phyloP scores from a whole-genome alignment of 1,140 invertebrate species.

The Spodoptera frugiperda region DNA sequence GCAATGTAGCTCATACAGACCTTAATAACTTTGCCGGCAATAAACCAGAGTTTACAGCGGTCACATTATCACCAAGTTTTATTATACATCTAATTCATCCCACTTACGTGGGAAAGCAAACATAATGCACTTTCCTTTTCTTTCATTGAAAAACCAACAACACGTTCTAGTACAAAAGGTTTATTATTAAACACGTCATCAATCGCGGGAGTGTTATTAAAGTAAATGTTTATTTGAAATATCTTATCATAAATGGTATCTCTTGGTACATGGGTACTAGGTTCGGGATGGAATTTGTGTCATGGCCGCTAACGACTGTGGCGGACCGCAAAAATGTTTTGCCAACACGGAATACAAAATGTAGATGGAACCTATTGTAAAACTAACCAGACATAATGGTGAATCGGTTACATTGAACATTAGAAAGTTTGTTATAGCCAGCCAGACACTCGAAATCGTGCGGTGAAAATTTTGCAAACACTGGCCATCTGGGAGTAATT shows the following conservation, averaged over 20 bases:
- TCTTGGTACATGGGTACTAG: slow-evolving; percentile 4
- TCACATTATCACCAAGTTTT: slow-evolving; percentile 31
- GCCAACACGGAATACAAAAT: slow-evolving; percentile 16
- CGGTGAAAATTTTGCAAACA: slow-evolving; percentile 10
- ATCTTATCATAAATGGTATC: slow-evolving; percentile 19
- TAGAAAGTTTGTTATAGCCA: slow-evolving; percentile 16
- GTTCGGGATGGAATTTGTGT: slow-evolving; percentile 29
- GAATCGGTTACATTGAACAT: slow-evolving; percentile 2
- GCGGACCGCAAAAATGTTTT: slow-evolving; percentile 31
- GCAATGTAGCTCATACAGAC: not conserved
- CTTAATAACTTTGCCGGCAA: not conserved
- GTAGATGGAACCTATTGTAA: slow-evolving; percentile 12
- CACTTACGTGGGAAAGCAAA: slow-evolving; percentile 25
- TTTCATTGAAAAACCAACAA: slow-evolving; percentile 8
- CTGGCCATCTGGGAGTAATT: not conserved
- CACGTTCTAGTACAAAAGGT: slow-evolving; percentile 9
- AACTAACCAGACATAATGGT: not conserved
- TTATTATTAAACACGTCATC: not conserved
- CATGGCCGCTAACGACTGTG: slow-evolving; percentile 19
- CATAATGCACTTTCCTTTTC: slow-evolving; percentile 32
- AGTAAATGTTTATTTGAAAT: slow-evolving; percentile 13
- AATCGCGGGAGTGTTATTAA: slow-evolving; percentile 7
- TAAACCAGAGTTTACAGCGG: slow-evolving; percentile 19
- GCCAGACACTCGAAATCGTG: not conserved
- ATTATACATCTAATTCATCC: slow-evolving; percentile 29